These are phyloP conservation scores for Nephotettix cincticeps DNA, from an alignment of 1,140 invertebrate species.

Conservation along the genomic window DNA sequence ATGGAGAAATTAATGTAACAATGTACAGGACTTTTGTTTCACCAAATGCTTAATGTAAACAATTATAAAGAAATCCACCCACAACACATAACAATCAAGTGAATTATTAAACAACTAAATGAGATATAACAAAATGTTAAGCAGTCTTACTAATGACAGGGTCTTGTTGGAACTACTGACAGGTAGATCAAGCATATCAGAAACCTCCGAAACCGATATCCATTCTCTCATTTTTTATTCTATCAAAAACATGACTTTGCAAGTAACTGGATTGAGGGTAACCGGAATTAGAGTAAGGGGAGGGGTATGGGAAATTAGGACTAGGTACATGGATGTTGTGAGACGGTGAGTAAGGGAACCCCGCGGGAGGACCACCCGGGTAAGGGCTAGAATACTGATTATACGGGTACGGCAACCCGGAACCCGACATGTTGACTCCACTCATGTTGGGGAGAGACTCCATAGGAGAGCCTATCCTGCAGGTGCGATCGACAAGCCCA, in stretches of 20 bases:
- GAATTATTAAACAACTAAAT: too few species aligned
- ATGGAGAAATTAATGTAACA: neutral
- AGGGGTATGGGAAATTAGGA: slow-evolving; percentile 55
- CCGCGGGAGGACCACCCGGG: slow-evolving; percentile 45
- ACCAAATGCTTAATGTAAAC: too few species aligned
- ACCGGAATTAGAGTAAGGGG: slow-evolving; percentile 48
- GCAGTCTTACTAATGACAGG: slow-evolving; percentile 30
- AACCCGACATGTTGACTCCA: slow-evolving; percentile 40
- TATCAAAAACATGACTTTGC: slow-evolving; percentile 48
- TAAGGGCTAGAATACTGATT: slow-evolving; percentile 48
- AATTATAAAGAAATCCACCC: too few species aligned
- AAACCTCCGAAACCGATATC: slow-evolving; percentile 56
- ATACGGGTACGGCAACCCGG: slow-evolving; percentile 47
- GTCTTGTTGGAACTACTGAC: slow-evolving; percentile 23
- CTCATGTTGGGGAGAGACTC: slow-evolving; percentile 36
- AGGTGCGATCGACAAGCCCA: slow-evolving; percentile 38
- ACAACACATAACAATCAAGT: too few species aligned
- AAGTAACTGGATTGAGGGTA: slow-evolving; percentile 52
- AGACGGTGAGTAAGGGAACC: slow-evolving; percentile 42
- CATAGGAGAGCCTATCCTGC: slow-evolving; percentile 37
- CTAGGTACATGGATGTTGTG: slow-evolving; percentile 55
- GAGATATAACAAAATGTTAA: slow-evolving; percentile 1
- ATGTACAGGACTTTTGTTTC: too few species aligned
- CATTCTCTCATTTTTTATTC: slow-evolving; percentile 51
- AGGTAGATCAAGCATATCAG: slow-evolving; percentile 46